Evolutionary conservation across 2,888 invertebrate species (phyloP), one percentile per base, ranked within the genome.

Genomic region (Lucinisca nassula): DNA sequence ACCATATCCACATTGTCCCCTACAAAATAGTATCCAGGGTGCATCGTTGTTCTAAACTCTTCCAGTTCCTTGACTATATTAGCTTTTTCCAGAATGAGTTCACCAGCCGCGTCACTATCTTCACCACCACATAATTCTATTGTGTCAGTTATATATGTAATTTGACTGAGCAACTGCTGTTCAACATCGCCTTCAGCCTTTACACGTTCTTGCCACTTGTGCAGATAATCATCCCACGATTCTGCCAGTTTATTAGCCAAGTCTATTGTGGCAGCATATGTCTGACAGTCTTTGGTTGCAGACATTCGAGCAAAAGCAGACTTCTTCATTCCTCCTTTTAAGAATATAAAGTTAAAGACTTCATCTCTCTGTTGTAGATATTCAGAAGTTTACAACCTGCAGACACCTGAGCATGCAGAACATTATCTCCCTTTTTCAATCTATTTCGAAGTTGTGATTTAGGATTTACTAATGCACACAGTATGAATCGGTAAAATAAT

Each of bases 1-100:
- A 51, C 30, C 79, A 89, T 79, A 24, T 89, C 87, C 4, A 87
- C 89, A 82, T 89, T 89, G 73, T 87, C 87, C 4, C 89, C 89
- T 14, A 89, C 85, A 80, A 89, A 89, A 51, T 89, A 89, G 35
- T 77, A 89, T 0, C 87, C 89, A 24, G 67, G 70, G 32, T 83
- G 83, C 83, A 85, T 88, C 0, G 0, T 74, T n/a, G 38, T 24
- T 74, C 87, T 58, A 40, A 74, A 78, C 24, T 72, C 27, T 51
- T 77, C n/a, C 24, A 87, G 49, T 72, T 61, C 61, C 6, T 61
- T 61, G 8, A 10, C 4, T 8, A 61, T 24, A 30, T 4, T 27
- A 27, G 30, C 61, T 30, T 61, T 17, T 27, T 61, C 61, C 61
- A 61, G 61, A 8, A 61, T 17, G 3, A 61, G 61, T 4, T 61